Conservation (phyloP, 2,113 vertebrate species). For the Climacteris rufus region DNA sequence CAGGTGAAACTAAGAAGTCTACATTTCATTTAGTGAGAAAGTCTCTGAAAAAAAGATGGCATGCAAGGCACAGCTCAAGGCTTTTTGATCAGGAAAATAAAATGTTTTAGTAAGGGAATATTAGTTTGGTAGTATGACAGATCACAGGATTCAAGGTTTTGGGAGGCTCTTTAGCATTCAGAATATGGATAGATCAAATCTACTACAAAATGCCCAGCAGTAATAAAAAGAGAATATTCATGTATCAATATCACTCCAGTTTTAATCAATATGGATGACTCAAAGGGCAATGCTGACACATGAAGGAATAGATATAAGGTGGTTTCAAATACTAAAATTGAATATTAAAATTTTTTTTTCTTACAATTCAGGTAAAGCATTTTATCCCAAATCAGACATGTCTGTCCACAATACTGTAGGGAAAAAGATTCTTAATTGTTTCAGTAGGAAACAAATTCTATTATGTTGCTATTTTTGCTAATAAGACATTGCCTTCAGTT, state of each 20-base stretch:
- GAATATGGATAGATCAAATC: constrained; percentile 1
- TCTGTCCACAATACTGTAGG: background rate
- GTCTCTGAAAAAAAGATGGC: background rate
- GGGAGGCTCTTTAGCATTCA: background rate
- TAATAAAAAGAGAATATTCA: constrained; percentile 37
- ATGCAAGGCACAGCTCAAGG: background rate
- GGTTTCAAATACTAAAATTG: background rate
- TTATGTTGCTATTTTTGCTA: background rate
- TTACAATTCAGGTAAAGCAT: background rate
- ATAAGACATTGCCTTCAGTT: background rate
- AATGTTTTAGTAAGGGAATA: background rate
- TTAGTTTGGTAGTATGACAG: background rate
- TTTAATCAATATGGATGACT: background rate
- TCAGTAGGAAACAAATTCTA: background rate
- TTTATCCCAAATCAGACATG: background rate
- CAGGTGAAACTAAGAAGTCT: background rate
- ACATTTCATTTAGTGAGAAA: background rate
- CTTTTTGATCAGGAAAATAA: constrained; percentile 14
- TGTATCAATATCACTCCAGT: background rate
- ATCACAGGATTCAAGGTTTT: background rate
- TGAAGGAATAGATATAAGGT: background rate
- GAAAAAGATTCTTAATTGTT: background rate
- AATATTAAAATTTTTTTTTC: background rate
- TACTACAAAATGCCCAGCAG: constrained; percentile 18
- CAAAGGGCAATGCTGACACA: background rate